Evolutionary conservation across 2,888 invertebrate genomes (phyloP).

Genomic region (Lochmaea crataegi): DNA sequence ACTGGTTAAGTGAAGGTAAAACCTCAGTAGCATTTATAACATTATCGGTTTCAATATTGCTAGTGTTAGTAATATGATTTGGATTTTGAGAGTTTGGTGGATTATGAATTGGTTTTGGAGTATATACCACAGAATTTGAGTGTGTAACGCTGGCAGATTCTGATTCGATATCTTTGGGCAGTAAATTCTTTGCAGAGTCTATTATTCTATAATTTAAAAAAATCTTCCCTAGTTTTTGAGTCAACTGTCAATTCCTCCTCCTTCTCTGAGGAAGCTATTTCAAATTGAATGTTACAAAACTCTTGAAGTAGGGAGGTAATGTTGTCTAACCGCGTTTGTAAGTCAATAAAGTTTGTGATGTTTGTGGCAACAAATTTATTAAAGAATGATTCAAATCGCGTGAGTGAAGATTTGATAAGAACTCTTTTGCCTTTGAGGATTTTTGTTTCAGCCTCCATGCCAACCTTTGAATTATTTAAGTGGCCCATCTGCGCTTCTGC

Average conservation of each 20-base stretch:
- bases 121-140: background rate
- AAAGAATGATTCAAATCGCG: slow-evolving; percentile 22
- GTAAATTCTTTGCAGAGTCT: background rate
- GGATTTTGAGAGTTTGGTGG: background rate
- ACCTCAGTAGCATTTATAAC: background rate
- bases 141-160: background rate
- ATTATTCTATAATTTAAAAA: background rate
- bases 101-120: background rate
- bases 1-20: background rate
- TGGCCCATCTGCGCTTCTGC: too few relatives aligned
- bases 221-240: background rate
- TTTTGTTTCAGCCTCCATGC: slow-evolving; percentile 8
- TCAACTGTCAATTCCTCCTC: background rate
- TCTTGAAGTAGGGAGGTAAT: slow-evolving; percentile 19
- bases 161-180: background rate
- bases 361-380: slow-evolving; percentile 15
- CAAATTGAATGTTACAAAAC: slow-evolving; percentile 26
- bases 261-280: slow-evolving; percentile 1
- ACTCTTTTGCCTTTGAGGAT: slow-evolving; percentile 14
- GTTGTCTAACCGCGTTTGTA: slow-evolving; percentile 14
- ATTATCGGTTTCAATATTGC: background rate
- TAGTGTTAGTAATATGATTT: background rate
- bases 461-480: background rate
- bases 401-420: slow-evolving; percentile 11
- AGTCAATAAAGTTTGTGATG: background rate